Evolutionary conservation across 2,888 invertebrate genomes (phyloP), one percentile per base, ranked within the genome.

Genomic region (Leptinotarsa peninsularis): DNA sequence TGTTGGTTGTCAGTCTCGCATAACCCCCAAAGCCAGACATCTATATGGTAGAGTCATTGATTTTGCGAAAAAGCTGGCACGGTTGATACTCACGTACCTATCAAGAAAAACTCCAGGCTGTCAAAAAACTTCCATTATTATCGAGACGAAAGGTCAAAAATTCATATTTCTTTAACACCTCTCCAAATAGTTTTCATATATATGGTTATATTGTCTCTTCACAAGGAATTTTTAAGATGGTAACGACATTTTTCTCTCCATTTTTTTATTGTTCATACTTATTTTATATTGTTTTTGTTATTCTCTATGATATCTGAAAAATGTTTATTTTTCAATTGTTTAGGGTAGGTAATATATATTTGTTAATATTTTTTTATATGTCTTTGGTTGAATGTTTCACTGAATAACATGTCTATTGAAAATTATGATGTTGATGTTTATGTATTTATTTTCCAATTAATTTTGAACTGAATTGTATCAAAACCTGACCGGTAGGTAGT

Each of bases 291-390:
- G 54, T 54, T 54, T 54, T 4, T 54, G n/a, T 54, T 54, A 54
- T 15, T n/a, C 54, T 13, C 54, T 54, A 54, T 54, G 54, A n/a
- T 17, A 54, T 54, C n/a, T n/a, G n/a, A 54, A 54, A 54, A 54
- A 54, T 54, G 54, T 54, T 54, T 54, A 54, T 54, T 54, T 15
- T 54, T 54, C 54, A 54, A n/a, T 54, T 54, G 54, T 54, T 54
- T n/a, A 54, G 13, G 54, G 54, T 54, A 54, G 15, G 54, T n/a
- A n/a, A 54, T 54, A 54, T 54, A 54, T 54, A 17, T 54, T 49
- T 49, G 49, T 49, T 49, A 49, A 54, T 54, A 54, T 54, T n/a
- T 54, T 54, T 54, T 54, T 4, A n/a, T n/a, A 54, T 54, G 15
- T 54, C n/a, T 54, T 54, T 17, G 54, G 54, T 54, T 54, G 2